These are phyloP conservation scores for Leiothrix lutea DNA, from an alignment of 2,113 vertebrate species.

Conservation along the genomic window DNA sequence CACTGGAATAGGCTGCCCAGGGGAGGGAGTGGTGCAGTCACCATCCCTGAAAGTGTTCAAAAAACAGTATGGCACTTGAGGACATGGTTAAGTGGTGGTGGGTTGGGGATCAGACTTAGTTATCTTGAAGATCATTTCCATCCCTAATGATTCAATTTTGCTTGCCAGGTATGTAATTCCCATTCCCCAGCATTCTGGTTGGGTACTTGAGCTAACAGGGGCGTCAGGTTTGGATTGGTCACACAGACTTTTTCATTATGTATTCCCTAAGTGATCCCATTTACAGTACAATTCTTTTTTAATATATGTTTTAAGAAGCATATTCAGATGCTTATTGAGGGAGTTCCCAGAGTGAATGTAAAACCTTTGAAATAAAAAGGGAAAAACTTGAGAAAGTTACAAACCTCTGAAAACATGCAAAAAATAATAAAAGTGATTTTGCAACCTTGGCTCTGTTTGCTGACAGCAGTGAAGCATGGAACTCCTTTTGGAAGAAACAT, in stretches of 20 bases:
- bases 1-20: background rate
- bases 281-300: background rate
- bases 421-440: background rate
- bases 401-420: background rate
- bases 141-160: background rate
- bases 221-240: background rate
- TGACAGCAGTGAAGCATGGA: background rate
- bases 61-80: background rate
- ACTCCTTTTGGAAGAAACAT: background rate
- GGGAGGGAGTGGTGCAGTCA: background rate
- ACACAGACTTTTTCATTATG: background rate
- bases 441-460: background rate
- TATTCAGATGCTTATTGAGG: background rate
- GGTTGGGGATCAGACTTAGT: background rate
- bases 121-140: background rate
- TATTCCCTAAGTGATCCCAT: background rate
- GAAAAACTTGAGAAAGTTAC: background rate
- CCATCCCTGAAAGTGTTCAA: background rate
- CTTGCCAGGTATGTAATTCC: background rate
- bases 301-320: background rate
- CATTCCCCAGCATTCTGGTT: background rate
- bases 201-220: background rate
- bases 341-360: background rate
- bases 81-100: background rate
- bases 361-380: background rate